Evolutionary conservation across 2,888 invertebrate genomes (phyloP).

Genomic region (Amblyjoppa proteus): DNA sequence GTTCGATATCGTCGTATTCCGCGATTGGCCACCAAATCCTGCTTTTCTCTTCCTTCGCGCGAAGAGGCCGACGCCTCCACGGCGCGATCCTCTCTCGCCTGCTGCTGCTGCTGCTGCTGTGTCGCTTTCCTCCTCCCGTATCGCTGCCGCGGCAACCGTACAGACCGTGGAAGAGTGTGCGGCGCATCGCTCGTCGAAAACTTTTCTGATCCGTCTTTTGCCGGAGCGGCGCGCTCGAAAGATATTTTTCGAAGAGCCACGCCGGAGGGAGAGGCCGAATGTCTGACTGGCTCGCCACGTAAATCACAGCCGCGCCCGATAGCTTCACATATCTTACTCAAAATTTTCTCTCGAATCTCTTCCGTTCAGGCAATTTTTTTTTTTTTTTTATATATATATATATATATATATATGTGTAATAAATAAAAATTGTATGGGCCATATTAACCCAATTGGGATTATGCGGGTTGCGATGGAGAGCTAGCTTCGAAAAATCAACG

Average conservation of each 20-base stretch:
- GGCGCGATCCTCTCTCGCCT: not conserved
- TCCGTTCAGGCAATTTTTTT: not conserved
- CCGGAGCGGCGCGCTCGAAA: constrained; percentile 49
- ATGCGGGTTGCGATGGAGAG: not conserved
- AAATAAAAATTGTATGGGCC: not conserved
- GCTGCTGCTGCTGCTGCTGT: constrained; percentile 6
- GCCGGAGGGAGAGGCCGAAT: constrained; percentile 8
- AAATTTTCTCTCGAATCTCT: not conserved
- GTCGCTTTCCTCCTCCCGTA: constrained; percentile 15
- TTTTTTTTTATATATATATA: not conserved
- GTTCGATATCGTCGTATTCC: constrained; percentile 76
- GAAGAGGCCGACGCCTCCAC: not conserved
- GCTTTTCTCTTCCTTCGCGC: constrained; percentile 4
- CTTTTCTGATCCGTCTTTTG: constrained; percentile 83
- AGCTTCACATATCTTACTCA: not conserved
- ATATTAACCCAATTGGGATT: not conserved
- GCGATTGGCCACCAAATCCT: constrained; percentile 75
- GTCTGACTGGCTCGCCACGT: constrained; percentile 55
- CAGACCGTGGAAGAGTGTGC: constrained; percentile 21
- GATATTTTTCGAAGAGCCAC: constrained; percentile 19
- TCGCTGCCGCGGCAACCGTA: not conserved
- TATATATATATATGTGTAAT: not conserved
- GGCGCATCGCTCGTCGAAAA: constrained; percentile 69
- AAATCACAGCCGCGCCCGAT: constrained; percentile 58
- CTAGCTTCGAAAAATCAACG: not conserved